Conservation (phyloP, 2,888 invertebrate species). For the Esperia sulphurella region DNA sequence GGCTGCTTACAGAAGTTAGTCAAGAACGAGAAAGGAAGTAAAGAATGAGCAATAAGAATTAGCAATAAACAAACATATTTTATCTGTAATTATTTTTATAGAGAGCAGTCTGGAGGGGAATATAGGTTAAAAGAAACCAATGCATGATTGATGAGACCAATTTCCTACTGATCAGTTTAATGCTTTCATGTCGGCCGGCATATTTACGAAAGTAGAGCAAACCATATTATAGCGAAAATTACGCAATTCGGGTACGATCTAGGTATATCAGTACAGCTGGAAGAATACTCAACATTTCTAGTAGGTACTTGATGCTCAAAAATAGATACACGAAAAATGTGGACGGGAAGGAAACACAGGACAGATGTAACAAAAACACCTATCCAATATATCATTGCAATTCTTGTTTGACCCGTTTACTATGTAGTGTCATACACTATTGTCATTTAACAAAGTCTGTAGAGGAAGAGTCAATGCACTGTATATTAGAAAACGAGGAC, state of each 20-base stretch:
- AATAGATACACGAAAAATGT: too few species aligned
- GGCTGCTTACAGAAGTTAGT: neutral
- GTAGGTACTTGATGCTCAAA: neutral
- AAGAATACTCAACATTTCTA: too few species aligned
- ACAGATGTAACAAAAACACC: neutral
- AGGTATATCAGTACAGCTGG: neutral
- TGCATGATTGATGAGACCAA: conserved; percentile 59
- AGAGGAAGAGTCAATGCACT: conserved; percentile 31
- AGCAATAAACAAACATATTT: too few species aligned
- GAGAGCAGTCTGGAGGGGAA: conserved; percentile 4
- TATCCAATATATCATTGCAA: neutral
- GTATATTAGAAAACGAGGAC: conserved; percentile 31
- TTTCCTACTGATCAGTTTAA: conserved; percentile 50
- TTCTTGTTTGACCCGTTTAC: neutral
- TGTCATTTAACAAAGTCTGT: conserved; percentile 11
- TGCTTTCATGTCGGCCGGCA: conserved; percentile 24
- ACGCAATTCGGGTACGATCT: conserved; percentile 1
- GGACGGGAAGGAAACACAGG: too few species aligned
- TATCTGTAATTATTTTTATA: conserved; percentile 3
- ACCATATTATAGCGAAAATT: conserved; percentile 18
- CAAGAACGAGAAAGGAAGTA: neutral
- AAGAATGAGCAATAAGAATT: too few species aligned
- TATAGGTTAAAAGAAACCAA: conserved; percentile 44
- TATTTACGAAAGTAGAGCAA: conserved; percentile 37
- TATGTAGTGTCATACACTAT: neutral